These are phyloP conservation scores for Romanogobio albipinnatus DNA, from an alignment of 2,113 vertebrate species.

Conservation along the genomic window DNA sequence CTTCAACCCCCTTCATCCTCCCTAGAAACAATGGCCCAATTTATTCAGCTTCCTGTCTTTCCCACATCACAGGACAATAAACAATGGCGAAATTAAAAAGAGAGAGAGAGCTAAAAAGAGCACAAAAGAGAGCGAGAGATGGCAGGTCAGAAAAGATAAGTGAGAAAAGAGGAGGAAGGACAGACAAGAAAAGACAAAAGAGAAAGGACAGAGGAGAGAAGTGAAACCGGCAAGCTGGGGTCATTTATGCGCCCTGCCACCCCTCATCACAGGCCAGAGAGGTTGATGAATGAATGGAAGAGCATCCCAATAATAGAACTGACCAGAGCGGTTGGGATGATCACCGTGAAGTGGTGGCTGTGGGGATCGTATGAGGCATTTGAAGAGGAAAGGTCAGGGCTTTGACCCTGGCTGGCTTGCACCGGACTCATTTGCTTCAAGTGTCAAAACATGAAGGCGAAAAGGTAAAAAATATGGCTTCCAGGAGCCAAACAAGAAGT, in stretches of 20 bases:
- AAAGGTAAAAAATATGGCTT: background rate
- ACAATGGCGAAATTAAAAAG: conserved; percentile 25
- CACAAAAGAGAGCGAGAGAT: conserved; percentile 11
- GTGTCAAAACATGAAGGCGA: background rate
- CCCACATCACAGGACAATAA: conserved; percentile 45
- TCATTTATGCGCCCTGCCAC: conserved; percentile 62
- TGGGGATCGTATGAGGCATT: background rate
- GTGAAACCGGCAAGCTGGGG: conserved; percentile 14
- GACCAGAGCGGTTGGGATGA: conserved; percentile 42
- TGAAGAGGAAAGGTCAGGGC: conserved; percentile 18
- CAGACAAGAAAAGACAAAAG: conserved; percentile 38
- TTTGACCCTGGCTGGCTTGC: background rate
- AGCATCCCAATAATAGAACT: conserved; percentile 69
- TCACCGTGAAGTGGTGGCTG: background rate
- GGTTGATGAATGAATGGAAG: conserved; percentile 71
- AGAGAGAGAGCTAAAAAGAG: conserved; percentile 23
- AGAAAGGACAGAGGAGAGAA: conserved; percentile 35
- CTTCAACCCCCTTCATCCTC: conserved; percentile 2
- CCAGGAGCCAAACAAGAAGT: background rate
- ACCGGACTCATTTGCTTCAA: conserved; percentile 10
- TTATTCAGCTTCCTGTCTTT: conserved; percentile 35
- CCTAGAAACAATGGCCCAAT: conserved; percentile 45
- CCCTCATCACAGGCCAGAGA: conserved; percentile 62
- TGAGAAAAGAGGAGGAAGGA: conserved; percentile 32
- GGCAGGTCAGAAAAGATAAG: conserved; percentile 5